Percentiles rank a stretch among this genome's conserved stretches.
Conservation (phyloP, 2,113 vertebrate genomes). For the Willisornis vidua region DNA sequence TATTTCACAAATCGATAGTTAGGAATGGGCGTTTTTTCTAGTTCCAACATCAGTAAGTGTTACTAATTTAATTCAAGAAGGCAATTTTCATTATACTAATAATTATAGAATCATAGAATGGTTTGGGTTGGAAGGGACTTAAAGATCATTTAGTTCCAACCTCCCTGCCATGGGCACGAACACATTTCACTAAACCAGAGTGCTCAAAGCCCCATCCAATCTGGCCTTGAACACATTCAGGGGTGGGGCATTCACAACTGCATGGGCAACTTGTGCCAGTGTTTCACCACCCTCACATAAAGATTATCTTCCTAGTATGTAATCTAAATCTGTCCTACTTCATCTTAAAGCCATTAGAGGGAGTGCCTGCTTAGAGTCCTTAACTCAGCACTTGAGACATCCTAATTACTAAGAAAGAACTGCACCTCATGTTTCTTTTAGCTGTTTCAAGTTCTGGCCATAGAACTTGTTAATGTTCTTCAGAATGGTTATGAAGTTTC, state of each 20-base stretch:
- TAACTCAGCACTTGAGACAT: accelerated
- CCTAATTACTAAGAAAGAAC: background rate
- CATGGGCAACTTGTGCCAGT: background rate
- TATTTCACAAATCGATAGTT: background rate
- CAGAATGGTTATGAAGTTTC: background rate
- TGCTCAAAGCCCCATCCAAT: background rate
- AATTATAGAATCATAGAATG: background rate
- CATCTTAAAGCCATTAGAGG: background rate
- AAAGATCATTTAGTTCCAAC: background rate
- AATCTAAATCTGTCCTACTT: background rate
- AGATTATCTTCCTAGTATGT: background rate
- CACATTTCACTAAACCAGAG: background rate
- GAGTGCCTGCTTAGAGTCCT: background rate
- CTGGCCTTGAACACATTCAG: background rate
- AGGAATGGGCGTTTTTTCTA: background rate
- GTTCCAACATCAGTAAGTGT: background rate
- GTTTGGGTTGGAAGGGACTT: background rate
- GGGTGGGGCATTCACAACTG: background rate
- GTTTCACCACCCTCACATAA: background rate
- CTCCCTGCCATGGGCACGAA: background rate
- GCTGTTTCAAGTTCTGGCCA: background rate
- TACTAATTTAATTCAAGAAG: background rate
- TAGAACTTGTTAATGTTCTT: background rate
- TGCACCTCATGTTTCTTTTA: background rate
- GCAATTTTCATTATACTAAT: background rate